These are phyloP conservation scores for Apostichopus californicus DNA, from an alignment of 35 echinoderm and acorn worm species.

Conservation along the genomic window DNA sequence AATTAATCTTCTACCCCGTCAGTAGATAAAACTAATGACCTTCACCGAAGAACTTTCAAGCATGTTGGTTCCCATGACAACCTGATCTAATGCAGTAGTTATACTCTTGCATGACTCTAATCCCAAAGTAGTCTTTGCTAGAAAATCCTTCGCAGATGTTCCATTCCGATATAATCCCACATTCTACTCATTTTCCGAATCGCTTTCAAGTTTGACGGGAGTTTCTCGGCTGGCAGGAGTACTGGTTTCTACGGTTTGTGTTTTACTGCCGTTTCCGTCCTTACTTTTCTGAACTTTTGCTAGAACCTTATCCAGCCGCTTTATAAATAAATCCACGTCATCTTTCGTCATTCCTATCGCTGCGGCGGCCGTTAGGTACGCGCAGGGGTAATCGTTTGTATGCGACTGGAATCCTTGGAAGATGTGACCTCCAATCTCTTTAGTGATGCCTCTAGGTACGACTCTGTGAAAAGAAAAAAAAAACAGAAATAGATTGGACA, in stretches of 20 bases:
- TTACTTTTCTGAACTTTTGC: conserved; percentile 40
- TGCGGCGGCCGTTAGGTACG: conserved; percentile 91
- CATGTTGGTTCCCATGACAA: no score
- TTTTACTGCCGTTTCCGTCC: neutral
- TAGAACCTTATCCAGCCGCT: conserved; percentile 86
- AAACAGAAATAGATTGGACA: neutral
- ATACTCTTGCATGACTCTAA: no score
- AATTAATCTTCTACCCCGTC: no score
- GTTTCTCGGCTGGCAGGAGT: neutral
- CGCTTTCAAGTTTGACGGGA: neutral
- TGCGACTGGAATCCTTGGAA: conserved; percentile 85
- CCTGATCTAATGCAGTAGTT: no score
- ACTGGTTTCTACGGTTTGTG: neutral
- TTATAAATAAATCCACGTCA: conserved; percentile 89
- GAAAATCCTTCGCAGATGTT: no score
- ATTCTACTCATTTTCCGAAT: neutral
- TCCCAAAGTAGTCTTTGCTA: no score
- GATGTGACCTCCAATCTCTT: conserved; percentile 71
- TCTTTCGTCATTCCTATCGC: conserved; percentile 91
- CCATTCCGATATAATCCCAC: no score
- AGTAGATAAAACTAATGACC: no score
- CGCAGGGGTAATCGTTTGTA: conserved; percentile 75
- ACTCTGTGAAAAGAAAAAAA: conserved; percentile 72
- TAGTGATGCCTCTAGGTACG: conserved; percentile 67
- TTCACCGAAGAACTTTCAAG: no score